phyloP scores from a whole-genome alignment of 2,113 vertebrate genomes.

The Sinocyclocheilus rhinocerous region DNA sequence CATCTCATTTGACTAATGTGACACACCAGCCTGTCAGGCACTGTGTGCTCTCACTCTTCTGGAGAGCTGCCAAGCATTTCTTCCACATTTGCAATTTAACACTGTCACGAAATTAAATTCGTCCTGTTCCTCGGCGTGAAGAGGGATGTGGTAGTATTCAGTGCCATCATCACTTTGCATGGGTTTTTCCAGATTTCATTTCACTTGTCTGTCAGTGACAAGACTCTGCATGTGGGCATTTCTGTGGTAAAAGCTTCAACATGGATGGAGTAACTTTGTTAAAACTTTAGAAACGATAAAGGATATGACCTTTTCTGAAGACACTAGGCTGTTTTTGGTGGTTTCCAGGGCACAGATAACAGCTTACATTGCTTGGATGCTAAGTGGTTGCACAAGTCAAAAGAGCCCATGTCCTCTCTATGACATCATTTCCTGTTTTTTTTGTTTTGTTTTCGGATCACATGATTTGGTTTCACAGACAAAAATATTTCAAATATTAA shows the following conservation, averaged over 20 bases:
- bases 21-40: conserved; percentile 56
- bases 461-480: too few relatives aligned
- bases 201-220: conserved; percentile 46
- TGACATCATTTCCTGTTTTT: too few relatives aligned
- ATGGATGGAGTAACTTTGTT: conserved; percentile 19
- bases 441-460: too few relatives aligned
- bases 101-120: conserved; percentile 61
- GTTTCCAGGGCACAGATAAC: not conserved
- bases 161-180: conserved; percentile 54
- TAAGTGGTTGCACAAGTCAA: not conserved
- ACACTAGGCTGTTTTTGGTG: not conserved
- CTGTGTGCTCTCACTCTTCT: conserved; percentile 38
- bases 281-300: not conserved
- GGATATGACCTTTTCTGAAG: not conserved
- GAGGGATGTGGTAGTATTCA: conserved; percentile 54
- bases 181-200: conserved; percentile 53
- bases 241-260: not conserved
- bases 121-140: conserved; percentile 37
- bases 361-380: not conserved
- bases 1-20: conserved; percentile 58
- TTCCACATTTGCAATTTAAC: conserved; percentile 61
- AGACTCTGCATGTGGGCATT: conserved; percentile 33
- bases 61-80: conserved; percentile 58
- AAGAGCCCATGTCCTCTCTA: too few relatives aligned
- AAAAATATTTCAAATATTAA: too few relatives aligned